Conservation (phyloP, 2,113 vertebrate genomes). For the Galbula dea region DNA sequence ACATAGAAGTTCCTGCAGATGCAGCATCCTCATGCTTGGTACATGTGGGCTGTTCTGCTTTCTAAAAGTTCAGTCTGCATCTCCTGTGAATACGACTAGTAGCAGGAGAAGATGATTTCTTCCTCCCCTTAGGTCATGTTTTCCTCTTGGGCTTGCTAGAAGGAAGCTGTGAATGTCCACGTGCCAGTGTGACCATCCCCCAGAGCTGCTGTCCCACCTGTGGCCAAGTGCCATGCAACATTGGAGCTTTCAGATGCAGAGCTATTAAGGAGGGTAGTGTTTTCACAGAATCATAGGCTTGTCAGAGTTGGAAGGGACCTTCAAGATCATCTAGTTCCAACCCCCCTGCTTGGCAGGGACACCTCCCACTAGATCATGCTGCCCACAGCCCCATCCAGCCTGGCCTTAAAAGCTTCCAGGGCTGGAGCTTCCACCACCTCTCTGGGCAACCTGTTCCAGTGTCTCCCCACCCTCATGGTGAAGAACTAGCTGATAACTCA, state of each 20-base stretch:
- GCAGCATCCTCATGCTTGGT: background rate
- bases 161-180: background rate
- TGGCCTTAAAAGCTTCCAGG: too few species aligned
- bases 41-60: background rate
- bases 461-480: too few species aligned
- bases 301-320: too few species aligned
- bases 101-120: background rate
- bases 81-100: background rate
- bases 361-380: too few species aligned
- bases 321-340: too few species aligned
- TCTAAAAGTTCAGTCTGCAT: background rate
- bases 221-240: background rate
- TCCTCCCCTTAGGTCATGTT: background rate
- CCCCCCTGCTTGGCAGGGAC: too few species aligned
- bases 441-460: too few species aligned
- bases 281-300: too few species aligned
- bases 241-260: background rate
- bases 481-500: background rate
- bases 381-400: too few species aligned
- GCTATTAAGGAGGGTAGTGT: too few species aligned
- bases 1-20: background rate
- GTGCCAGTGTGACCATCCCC: fast-evolving
- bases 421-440: too few species aligned
- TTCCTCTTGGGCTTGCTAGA: background rate
- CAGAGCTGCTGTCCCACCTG: background rate